Percentiles rank a stretch among this genome's conserved stretches.
Evolutionary conservation across 2,113 vertebrate genomes (phyloP).

Genomic region (Oxyruncus cristatus): DNA sequence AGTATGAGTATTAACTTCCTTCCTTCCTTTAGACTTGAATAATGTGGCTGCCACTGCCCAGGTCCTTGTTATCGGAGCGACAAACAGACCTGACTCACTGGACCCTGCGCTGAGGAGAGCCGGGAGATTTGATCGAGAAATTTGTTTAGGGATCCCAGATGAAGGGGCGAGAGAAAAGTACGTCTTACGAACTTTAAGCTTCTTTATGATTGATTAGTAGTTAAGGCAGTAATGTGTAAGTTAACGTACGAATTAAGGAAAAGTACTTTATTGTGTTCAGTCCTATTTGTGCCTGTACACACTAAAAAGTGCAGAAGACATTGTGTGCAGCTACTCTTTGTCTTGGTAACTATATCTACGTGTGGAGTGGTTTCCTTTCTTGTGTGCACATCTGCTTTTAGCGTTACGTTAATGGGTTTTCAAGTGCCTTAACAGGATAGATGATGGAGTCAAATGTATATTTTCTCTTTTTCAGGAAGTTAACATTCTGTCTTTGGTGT

Average conservation of each 20-base stretch:
- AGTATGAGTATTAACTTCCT: neutral
- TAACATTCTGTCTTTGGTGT: neutral
- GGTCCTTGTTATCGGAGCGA: constrained; percentile 93
- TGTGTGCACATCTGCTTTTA: neutral
- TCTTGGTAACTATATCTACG: neutral
- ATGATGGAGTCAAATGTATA: neutral
- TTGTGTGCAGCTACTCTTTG: neutral
- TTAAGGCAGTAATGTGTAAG: neutral
- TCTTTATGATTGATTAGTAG: neutral
- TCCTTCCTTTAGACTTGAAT: constrained; percentile 81
- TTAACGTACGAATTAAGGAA: neutral
- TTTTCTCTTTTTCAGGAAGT: neutral
- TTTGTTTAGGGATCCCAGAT: constrained; percentile 94
- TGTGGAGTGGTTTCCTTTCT: neutral
- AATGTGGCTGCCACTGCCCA: constrained; percentile 76
- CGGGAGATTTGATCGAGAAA: constrained; percentile 93
- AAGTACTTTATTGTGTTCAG: neutral
- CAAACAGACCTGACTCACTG: constrained; percentile 91
- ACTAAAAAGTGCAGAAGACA: neutral
- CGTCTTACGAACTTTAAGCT: neutral
- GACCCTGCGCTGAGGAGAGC: constrained; percentile 93
- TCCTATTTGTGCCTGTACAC: neutral
- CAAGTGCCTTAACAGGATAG: neutral
- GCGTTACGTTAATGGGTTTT: neutral
- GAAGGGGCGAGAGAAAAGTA: constrained; percentile 89